A percentile compares a stretch with the other conserved stretches of the same genome.
These are phyloP conservation scores for Coremacera marginata DNA, from an alignment of 2,888 invertebrate species.

Conservation along the genomic window DNA sequence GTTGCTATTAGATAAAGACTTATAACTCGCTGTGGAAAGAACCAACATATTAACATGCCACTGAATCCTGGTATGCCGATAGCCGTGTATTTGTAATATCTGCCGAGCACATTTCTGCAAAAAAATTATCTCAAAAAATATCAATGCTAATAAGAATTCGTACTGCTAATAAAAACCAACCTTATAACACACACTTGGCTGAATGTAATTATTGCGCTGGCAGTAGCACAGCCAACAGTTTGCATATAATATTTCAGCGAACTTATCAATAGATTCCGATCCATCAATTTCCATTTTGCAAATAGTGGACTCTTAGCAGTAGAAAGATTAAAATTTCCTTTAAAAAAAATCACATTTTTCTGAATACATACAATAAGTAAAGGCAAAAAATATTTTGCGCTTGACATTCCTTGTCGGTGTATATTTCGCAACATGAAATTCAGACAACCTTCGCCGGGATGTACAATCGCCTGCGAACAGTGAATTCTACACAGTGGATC, in stretches of 20 bases:
- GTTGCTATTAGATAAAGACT: slow-evolving; percentile 53
- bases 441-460: slow-evolving; percentile 45
- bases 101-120: slow-evolving; percentile 49
- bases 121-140: not conserved
- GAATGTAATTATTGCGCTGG: slow-evolving; percentile 43
- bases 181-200: slow-evolving; percentile 52
- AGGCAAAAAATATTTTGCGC: slow-evolving; percentile 56
- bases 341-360: not conserved
- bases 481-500: slow-evolving; percentile 37
- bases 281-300: slow-evolving; percentile 48
- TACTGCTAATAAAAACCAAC: slow-evolving; percentile 44
- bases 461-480: slow-evolving; percentile 45
- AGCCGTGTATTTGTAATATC: slow-evolving; percentile 48
- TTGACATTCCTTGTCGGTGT: slow-evolving; percentile 3
- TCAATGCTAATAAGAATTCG: not conserved
- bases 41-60: slow-evolving; percentile 47
- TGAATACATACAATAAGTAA: slow-evolving; percentile 48
- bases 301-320: slow-evolving; percentile 51
- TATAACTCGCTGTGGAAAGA: slow-evolving; percentile 47
- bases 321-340: not conserved
- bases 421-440: slow-evolving; percentile 37
- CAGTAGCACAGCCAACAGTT: slow-evolving; percentile 47
- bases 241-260: slow-evolving; percentile 51
- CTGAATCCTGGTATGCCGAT: slow-evolving; percentile 51
- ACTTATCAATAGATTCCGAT: slow-evolving; percentile 43